phyloP scores from a whole-genome alignment of 2,797 vertebrate species.

The Mormyrus proboscirostris region DNA sequence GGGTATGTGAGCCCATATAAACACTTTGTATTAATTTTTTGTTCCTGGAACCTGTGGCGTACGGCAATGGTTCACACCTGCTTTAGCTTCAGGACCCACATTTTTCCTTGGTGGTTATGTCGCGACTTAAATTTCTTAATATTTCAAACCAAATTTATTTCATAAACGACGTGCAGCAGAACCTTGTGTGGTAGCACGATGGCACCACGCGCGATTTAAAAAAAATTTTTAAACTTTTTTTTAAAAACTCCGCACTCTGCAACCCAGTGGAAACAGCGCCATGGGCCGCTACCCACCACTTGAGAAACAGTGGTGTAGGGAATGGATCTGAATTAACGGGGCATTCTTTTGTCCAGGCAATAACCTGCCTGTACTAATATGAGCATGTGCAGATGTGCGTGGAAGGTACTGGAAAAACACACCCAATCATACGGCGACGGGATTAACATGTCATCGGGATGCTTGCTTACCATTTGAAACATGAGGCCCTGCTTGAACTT shows the following conservation, averaged over 20 bases:
- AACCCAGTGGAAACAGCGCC: not conserved
- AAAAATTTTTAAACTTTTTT: not conserved
- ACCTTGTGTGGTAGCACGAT: not conserved
- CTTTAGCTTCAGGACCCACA: not conserved
- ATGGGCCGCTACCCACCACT: not conserved
- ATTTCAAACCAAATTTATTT: not conserved
- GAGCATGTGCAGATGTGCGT: not conserved
- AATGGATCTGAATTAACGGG: constrained; percentile 8
- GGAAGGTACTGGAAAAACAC: constrained; percentile 1
- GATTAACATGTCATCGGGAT: constrained; percentile 84
- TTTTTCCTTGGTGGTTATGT: not conserved
- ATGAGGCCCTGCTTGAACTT: constrained; percentile 85
- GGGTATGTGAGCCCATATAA: not conserved
- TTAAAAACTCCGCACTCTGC: not conserved
- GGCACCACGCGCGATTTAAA: not conserved
- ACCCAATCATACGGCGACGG: constrained; percentile 49
- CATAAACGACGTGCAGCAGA: not conserved
- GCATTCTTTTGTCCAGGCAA: constrained; percentile 36
- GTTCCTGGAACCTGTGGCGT: not conserved
- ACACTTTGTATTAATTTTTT: not conserved
- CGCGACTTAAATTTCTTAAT: not conserved
- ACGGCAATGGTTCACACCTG: not conserved
- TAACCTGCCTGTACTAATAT: constrained; percentile 11
- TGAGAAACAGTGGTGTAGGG: not conserved
- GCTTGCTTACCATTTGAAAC: constrained; percentile 83